phyloP scores from a whole-genome alignment of 2,113 vertebrate species.

The Corvus cornix region DNA sequence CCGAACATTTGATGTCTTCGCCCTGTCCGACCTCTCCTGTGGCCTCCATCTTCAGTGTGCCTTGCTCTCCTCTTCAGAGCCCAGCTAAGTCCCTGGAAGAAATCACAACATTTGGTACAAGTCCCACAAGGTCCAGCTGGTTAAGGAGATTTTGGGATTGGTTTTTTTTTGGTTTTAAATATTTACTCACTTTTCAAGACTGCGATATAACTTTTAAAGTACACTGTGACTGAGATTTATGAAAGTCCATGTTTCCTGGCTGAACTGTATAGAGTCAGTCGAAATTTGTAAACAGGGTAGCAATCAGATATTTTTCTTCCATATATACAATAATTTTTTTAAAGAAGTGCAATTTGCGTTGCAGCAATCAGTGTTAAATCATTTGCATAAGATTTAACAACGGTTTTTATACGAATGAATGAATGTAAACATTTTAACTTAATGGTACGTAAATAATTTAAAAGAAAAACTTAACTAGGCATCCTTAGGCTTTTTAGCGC shows the following conservation, averaged over 20 bases:
- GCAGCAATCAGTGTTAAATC: constrained; percentile 91
- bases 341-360: constrained; percentile 86
- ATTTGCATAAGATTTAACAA: constrained; percentile 85
- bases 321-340: constrained; percentile 81
- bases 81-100: constrained; percentile 39
- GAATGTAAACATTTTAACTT: constrained; percentile 87
- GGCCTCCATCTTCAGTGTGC: neutral
- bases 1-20: neutral
- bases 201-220: constrained; percentile 46
- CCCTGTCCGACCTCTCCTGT: neutral
- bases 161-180: constrained; percentile 22
- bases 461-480: constrained; percentile 80
- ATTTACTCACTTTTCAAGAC: constrained; percentile 63
- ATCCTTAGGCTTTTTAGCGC: constrained; percentile 71
- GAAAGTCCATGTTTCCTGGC: constrained; percentile 78
- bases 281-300: constrained; percentile 93
- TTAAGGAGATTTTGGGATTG: constrained; percentile 29
- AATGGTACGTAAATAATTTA: constrained; percentile 92
- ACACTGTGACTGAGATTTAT: constrained; percentile 76
- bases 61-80: constrained; percentile 42
- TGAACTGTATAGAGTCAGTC: constrained; percentile 59
- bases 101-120: constrained; percentile 59
- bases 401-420: constrained; percentile 80
- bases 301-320: constrained; percentile 83
- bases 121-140: constrained; percentile 29